Evolutionary conservation across 2,797 vertebrate genomes (phyloP), one percentile per base, ranked within the genome.

Genomic region (Bucorvus abyssinicus): DNA sequence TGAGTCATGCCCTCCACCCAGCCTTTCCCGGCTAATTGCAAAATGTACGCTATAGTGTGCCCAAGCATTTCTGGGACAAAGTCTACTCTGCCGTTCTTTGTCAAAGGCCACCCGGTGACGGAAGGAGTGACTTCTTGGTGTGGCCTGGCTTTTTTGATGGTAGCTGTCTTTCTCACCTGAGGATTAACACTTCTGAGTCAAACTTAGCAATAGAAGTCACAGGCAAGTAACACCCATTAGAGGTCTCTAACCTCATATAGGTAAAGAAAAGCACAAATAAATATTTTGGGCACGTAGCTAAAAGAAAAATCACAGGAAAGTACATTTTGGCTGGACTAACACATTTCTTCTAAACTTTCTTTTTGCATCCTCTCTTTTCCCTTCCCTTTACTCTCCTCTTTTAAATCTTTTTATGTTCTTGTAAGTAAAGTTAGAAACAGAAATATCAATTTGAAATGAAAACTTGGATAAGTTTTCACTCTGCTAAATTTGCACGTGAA

Each of bases 71-170:
- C 75, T 57, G 49, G 16, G 53, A 22, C 30, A 29, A 50, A 40
- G 42, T 14, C 71, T 32, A 17, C 32, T 17, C 4, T 19, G 26
- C 20, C 3, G 1, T n/a, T n/a, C 32, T 0, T 0, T 44, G 40
- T 14, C 6, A 44, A n/a, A 77, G 44, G 27, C 49, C 44, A 34
- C 17, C 9, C 14, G 30, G 1, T 4, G 18, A 44, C 14, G 42
- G 60, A 57, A 83, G 45, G 32, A 71, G n/a, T 8, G 44, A 75
- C 30, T 65, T 61, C n/a, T 45, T 44, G n/a, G n/a, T 1, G 4
- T 42, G 36, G 14, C 14, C 36, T 32, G 10, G 10, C 44, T 63
- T 44, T 40, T 65, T 21, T 18, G 65, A 7, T 8, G 21, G 42
- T 18, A 45, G 11, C 59, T 73, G 56, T 12, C 17, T 47, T 44